A percentile compares a stretch with the other conserved stretches of the same genome.
Conservation (phyloP, 1,140 invertebrate species). For the Macrobrachium rosenbergii region DNA sequence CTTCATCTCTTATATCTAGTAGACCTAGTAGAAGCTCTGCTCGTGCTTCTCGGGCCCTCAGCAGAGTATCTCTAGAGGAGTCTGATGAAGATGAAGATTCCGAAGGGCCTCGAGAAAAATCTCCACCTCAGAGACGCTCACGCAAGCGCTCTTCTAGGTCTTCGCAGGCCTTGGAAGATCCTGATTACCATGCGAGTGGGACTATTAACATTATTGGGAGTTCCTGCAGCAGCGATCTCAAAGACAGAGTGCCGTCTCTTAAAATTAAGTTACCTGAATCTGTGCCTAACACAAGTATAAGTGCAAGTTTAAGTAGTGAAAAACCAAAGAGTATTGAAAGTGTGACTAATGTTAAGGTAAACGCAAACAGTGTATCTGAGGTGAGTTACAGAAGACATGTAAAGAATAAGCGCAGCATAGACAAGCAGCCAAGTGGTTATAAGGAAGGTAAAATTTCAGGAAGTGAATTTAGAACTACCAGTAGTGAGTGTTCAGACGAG, state of each 20-base stretch:
- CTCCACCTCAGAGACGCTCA: conserved; percentile 1
- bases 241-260: conserved; percentile 29
- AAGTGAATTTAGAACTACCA: too few relatives aligned
- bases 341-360: conserved; percentile 4
- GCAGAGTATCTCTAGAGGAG: conserved; percentile 5
- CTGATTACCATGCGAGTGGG: background rate
- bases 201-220: background rate
- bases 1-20: background rate
- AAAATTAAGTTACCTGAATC: conserved; percentile 24
- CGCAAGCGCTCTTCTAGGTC: conserved; percentile 2
- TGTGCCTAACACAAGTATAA: conserved; percentile 16
- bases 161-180: background rate
- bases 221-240: conserved; percentile 8
- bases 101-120: background rate
- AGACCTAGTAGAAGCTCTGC: conserved; percentile 25
- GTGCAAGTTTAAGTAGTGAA: conserved; percentile 5
- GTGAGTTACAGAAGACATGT: conserved; percentile 3
- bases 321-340: conserved; percentile 23
- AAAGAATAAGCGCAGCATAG: background rate
- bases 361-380: conserved; percentile 1
- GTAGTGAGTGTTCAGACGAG: too few relatives aligned
- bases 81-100: conserved; percentile 15
- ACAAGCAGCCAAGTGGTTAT: background rate
- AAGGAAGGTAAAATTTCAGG: background rate
- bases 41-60: conserved; percentile 12